phyloP scores from a whole-genome alignment of 2,113 vertebrate genomes.

The Gobio gobio region DNA sequence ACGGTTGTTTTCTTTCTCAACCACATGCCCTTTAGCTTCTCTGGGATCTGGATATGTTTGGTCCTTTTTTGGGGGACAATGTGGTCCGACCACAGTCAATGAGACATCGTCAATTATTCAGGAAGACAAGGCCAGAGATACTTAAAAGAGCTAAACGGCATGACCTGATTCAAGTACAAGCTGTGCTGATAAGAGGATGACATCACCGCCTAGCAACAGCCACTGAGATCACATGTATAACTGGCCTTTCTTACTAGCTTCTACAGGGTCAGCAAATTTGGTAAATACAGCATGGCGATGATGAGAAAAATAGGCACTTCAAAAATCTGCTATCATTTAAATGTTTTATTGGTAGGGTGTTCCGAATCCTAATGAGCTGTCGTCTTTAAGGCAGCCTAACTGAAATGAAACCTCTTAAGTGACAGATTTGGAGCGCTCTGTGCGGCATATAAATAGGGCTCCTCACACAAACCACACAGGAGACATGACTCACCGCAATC shows the following conservation, averaged over 20 bases:
- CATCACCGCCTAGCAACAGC: constrained; percentile 18
- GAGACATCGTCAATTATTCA: constrained; percentile 67
- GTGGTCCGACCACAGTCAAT: constrained; percentile 37
- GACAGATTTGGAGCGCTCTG: constrained; percentile 25
- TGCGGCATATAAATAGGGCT: constrained; percentile 22
- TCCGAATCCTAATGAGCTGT: constrained; percentile 13
- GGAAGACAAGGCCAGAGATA: constrained; percentile 50
- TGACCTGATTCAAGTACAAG: constrained; percentile 11
- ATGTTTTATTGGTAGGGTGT: background rate
- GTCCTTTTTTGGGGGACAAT: background rate
- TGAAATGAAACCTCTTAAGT: constrained; percentile 17
- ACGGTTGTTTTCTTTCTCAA: background rate
- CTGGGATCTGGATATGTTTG: background rate
- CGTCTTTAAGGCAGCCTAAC: background rate
- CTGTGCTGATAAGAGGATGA: constrained; percentile 31
- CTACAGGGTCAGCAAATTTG: background rate
- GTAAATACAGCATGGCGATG: background rate
- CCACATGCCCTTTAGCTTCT: constrained; percentile 4
- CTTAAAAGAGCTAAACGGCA: constrained; percentile 32
- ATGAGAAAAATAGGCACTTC: background rate
- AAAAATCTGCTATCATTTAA: background rate
- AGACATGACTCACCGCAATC: constrained; percentile 2
- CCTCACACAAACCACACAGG: background rate
- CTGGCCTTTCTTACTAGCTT: background rate
- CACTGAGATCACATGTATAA: background rate